A percentile compares a stretch with the other conserved stretches of the same genome.
These are phyloP conservation scores for Kryptolebias ocellatus DNA, from an alignment of 2,797 vertebrate species.

Conservation along the genomic window DNA sequence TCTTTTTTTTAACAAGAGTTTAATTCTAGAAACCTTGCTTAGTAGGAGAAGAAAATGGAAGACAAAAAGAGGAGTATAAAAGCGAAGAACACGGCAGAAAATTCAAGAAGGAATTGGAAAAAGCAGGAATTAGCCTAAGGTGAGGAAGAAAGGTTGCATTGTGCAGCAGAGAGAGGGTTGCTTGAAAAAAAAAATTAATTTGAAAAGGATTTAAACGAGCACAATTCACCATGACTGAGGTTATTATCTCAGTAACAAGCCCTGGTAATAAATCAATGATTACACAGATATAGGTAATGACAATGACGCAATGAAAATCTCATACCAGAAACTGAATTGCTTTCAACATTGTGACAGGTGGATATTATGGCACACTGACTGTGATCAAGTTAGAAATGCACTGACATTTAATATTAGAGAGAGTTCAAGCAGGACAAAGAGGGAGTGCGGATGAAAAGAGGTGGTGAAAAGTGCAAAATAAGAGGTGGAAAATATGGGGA, in stretches of 20 bases:
- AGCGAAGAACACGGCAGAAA: constrained; percentile 23
- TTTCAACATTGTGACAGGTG: neutral
- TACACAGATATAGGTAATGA: constrained; percentile 6
- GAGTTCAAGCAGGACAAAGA: constrained; percentile 31
- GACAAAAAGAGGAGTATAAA: constrained; percentile 21
- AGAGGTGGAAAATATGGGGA: neutral
- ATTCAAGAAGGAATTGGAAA: constrained; percentile 52
- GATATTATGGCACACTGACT: constrained; percentile 5
- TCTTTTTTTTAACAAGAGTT: neutral
- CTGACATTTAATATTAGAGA: constrained; percentile 8
- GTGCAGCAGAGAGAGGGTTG: constrained; percentile 42
- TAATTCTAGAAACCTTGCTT: constrained; percentile 22
- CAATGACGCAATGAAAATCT: constrained; percentile 19
- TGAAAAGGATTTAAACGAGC: constrained; percentile 41
- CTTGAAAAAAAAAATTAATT: constrained; percentile 38
- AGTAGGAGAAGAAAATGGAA: constrained; percentile 21
- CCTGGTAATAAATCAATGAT: neutral
- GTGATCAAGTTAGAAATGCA: neutral
- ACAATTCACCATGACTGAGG: constrained; percentile 11
- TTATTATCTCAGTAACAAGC: constrained; percentile 31
- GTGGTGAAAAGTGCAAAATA: constrained; percentile 31
- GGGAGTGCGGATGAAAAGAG: neutral
- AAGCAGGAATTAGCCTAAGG: constrained; percentile 16
- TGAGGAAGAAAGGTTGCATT: constrained; percentile 21
- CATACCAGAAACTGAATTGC: neutral